phyloP scores from a whole-genome alignment of 2,797 vertebrate species.

The Lepilemur ruficaudatus region DNA sequence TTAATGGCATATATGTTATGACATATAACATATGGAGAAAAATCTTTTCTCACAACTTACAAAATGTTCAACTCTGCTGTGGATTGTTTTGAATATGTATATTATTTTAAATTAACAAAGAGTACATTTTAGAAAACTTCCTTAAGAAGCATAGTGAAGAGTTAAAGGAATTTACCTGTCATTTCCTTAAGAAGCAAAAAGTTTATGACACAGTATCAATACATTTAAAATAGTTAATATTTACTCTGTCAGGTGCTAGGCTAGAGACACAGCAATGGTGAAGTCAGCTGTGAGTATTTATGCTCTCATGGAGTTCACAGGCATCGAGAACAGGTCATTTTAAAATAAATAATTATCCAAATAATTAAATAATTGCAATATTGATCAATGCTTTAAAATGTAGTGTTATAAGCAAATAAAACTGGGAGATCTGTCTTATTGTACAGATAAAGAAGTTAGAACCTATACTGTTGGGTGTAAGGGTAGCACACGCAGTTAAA shows the following conservation, averaged over 20 bases:
- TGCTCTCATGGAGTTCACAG: background rate
- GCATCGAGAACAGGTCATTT: background rate
- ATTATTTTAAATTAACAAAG: conserved; percentile 1
- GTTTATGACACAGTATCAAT: background rate
- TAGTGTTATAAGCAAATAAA: background rate
- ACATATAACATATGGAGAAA: background rate
- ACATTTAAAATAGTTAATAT: background rate
- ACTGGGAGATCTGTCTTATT: background rate
- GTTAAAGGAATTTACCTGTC: background rate
- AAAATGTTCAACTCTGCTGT: background rate
- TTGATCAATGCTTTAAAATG: background rate
- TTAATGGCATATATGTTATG: background rate
- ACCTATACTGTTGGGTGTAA: background rate
- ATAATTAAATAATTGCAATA: background rate
- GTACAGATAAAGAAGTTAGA: background rate
- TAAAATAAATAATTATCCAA: conserved; percentile 9
- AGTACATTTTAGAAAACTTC: background rate
- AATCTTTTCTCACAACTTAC: background rate
- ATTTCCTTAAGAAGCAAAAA: background rate
- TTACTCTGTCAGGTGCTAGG: background rate
- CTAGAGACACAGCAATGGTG: background rate
- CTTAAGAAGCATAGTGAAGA: background rate
- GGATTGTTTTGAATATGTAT: background rate
- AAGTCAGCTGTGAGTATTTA: background rate
- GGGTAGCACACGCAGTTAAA: background rate